A percentile compares a stretch with the other conserved stretches of the same genome.
Evolutionary conservation across 37 sponge, comb jelly and placozoan genomes (phyloP).

Genomic region (Ephydatia muelleri): DNA sequence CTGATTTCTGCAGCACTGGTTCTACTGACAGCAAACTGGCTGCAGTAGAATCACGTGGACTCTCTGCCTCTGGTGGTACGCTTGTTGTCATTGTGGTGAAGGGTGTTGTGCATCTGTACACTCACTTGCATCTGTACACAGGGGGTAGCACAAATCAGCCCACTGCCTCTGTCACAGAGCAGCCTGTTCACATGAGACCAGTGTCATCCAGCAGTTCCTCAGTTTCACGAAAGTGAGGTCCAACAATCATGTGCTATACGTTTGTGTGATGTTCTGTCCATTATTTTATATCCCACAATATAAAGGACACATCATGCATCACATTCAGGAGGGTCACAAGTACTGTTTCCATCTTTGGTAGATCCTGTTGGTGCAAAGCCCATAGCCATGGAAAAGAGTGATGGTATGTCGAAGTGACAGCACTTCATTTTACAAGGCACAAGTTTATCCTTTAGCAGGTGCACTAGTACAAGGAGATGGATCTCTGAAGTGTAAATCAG

Average conservation of each 20-base stretch:
- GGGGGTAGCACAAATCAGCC: neutral
- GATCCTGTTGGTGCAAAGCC: neutral
- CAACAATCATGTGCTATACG: neutral
- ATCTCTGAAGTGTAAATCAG: neutral
- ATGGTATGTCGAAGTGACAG: neutral
- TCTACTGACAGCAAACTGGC: neutral
- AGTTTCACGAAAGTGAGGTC: neutral
- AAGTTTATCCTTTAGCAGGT: neutral
- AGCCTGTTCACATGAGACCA: neutral
- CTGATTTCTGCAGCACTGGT: too few species aligned
- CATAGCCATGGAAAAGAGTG: neutral
- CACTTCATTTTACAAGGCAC: neutral
- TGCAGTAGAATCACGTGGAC: neutral
- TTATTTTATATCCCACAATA: neutral
- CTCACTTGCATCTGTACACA: neutral
- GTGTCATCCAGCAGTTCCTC: neutral
- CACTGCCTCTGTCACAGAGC: neutral
- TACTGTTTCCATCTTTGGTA: neutral
- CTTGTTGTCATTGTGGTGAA: neutral
- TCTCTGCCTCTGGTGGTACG: neutral
- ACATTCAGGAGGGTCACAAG: neutral
- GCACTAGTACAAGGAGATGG: neutral
- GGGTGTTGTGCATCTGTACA: neutral
- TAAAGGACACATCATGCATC: neutral
- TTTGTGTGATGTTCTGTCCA: too few species aligned